A percentile compares a stretch with the other conserved stretches of the same genome.
phyloP scores from a whole-genome alignment of 2,797 vertebrate species.

The Eremophila alpestris region DNA sequence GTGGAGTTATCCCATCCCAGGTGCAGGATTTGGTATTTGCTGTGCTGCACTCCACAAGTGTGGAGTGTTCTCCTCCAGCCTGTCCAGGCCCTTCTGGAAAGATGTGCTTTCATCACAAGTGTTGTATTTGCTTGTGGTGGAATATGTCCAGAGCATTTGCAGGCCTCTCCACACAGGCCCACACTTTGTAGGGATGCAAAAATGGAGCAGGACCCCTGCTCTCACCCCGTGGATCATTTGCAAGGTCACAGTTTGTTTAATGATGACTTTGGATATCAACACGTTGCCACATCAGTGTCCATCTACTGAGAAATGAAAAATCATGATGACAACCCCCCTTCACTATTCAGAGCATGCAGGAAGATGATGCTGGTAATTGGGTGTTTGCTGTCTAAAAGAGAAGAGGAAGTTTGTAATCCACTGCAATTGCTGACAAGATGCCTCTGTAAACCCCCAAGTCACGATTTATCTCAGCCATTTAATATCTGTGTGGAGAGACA shows the following conservation, averaged over 20 bases:
- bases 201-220: neutral
- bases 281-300: neutral
- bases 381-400: conserved; percentile 49
- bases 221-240: rapidly evolving
- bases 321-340: neutral
- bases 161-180: rapidly evolving
- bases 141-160: neutral
- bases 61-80: neutral
- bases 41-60: neutral
- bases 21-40: neutral
- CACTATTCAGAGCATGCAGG: neutral
- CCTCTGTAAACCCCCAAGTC: conserved; percentile 28
- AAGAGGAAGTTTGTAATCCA: conserved; percentile 52
- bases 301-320: conserved; percentile 42
- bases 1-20: neutral
- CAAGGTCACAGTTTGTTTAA: neutral
- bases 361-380: conserved; percentile 50
- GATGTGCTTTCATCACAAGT: neutral
- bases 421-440: neutral
- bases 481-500: conserved; percentile 39
- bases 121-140: neutral
- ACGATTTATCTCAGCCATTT: conserved; percentile 43
- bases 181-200: neutral
- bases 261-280: neutral
- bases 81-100: neutral